Evolutionary conservation across 2,888 invertebrate species (phyloP).

Genomic region (Limnephilus lunatus): DNA sequence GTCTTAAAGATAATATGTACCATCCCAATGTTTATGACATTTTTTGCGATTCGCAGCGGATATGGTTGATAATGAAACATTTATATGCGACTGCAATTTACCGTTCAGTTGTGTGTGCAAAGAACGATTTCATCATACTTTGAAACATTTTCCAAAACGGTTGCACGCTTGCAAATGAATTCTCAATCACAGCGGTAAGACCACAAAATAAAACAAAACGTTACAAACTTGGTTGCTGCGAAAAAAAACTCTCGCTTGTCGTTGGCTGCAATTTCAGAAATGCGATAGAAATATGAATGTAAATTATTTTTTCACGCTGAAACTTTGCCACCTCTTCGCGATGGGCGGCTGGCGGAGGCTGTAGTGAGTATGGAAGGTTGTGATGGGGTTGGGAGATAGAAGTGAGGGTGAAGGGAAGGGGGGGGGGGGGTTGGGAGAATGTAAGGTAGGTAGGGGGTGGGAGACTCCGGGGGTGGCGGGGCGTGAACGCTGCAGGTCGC

Average conservation of each 20-base stretch:
- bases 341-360: slow-evolving; percentile 10
- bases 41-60: neutral
- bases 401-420: too few relatives aligned
- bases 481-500: slow-evolving; percentile 45
- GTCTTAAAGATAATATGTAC: too few relatives aligned
- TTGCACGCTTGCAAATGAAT: neutral
- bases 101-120: too few relatives aligned
- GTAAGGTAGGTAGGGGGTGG: slow-evolving; percentile 2
- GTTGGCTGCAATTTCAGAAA: slow-evolving; percentile 16
- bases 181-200: neutral
- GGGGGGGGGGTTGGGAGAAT: neutral
- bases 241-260: slow-evolving; percentile 9
- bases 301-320: slow-evolving; percentile 16
- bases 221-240: neutral
- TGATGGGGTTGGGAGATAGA: too few relatives aligned
- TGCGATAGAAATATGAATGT: slow-evolving; percentile 27
- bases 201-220: neutral
- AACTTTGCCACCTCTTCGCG: slow-evolving; percentile 24
- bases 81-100: too few relatives aligned
- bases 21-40: too few relatives aligned
- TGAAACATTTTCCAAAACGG: neutral
- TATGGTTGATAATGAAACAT: neutral
- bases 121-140: neutral
- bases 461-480: slow-evolving; percentile 33
- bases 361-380: neutral